Evolutionary conservation across 2,113 vertebrate genomes (phyloP).

Genomic region (Apus apus): DNA sequence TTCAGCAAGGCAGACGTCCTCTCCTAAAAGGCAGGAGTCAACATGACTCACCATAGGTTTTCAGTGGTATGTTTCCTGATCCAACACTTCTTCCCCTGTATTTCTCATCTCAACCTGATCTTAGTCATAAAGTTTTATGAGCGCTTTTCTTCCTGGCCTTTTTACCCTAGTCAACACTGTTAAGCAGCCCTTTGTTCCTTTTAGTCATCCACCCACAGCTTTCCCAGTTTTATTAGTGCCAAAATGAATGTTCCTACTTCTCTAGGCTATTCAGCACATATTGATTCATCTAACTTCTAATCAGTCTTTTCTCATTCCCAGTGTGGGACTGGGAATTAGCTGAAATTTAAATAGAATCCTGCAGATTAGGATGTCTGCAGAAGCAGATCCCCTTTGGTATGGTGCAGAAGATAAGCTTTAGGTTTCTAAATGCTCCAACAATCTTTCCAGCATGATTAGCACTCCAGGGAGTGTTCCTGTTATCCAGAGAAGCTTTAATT

Average conservation of each 20-base stretch:
- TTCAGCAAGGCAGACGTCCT: background rate
- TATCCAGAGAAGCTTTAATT: constrained; percentile 39
- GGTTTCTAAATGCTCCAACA: constrained; percentile 5
- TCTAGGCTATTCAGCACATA: constrained; percentile 41
- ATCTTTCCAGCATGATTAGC: background rate
- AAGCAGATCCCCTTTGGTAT: constrained; percentile 31
- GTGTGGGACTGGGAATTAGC: background rate
- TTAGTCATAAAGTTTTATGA: constrained; percentile 64
- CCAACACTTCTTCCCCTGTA: background rate
- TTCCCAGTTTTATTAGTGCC: constrained; percentile 66
- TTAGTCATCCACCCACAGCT: constrained; percentile 69
- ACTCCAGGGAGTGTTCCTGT: constrained; percentile 20
- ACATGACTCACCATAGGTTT: accelerated
- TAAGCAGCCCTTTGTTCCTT: constrained; percentile 67
- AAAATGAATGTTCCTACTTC: constrained; percentile 39
- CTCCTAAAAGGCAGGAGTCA: background rate
- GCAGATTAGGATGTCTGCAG: constrained; percentile 39
- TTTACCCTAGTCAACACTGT: constrained; percentile 39
- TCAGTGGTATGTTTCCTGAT: background rate
- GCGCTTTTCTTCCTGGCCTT: constrained; percentile 55
- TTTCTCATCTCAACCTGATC: constrained; percentile 42
- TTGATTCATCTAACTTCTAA: constrained; percentile 53
- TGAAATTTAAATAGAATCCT: constrained; percentile 51
- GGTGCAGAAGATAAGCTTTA: constrained; percentile 31
- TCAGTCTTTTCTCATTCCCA: background rate